Percentiles rank a stretch among this genome's conserved stretches.
phyloP scores from a whole-genome alignment of 2,113 vertebrate species.

The Paracanthobrama guichenoti region DNA sequence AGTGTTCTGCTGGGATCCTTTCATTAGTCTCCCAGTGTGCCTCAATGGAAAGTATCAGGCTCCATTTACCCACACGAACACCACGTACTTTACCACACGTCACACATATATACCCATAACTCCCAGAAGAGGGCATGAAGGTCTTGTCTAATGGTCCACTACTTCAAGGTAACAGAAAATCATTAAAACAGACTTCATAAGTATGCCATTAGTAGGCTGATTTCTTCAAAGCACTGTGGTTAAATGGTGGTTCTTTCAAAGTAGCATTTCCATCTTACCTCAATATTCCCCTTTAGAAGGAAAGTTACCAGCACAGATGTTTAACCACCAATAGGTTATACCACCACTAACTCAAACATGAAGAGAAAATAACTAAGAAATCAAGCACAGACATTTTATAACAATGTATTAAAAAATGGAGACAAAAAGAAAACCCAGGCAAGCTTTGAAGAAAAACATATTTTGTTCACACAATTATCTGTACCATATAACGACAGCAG shows the following conservation, averaged over 20 bases:
- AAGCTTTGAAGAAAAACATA: not conserved
- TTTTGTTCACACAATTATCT: not conserved
- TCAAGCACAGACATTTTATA: not conserved
- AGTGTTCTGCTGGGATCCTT: conserved; percentile 29
- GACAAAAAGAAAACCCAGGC: not conserved
- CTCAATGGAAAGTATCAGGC: conserved; percentile 13
- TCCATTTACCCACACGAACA: not conserved
- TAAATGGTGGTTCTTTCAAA: not conserved
- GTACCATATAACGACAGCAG: not conserved
- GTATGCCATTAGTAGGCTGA: not conserved
- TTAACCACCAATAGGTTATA: not conserved
- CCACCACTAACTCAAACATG: not conserved
- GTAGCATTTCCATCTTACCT: not conserved
- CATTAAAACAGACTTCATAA: not conserved
- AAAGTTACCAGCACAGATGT: not conserved
- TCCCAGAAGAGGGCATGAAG: conserved; percentile 18
- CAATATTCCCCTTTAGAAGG: not conserved
- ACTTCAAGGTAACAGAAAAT: not conserved
- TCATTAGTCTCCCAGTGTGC: conserved; percentile 13
- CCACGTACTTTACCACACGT: not conserved
- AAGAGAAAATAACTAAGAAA: not conserved
- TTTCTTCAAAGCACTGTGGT: not conserved
- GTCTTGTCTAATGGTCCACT: not conserved
- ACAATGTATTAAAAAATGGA: not conserved
- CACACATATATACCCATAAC: not conserved